Base-by-base conservation (phyloP, 2,113 vertebrate species). In the Notothenia coriiceps region DNA sequence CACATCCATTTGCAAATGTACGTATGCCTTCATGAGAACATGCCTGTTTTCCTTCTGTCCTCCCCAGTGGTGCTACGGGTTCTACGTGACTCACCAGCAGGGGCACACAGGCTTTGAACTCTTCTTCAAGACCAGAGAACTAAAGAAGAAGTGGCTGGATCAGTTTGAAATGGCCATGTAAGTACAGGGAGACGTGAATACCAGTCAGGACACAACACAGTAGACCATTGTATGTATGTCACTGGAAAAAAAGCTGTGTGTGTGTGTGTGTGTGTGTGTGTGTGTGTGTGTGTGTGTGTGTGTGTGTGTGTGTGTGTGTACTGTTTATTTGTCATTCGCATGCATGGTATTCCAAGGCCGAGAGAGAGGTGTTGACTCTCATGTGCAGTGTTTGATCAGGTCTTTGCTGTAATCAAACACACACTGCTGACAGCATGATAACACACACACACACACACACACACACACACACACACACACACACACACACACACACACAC, bases 91-190 rank as follows among this genome's bases (percentile, higher is more conserved):
- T 61, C 97, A 99, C 83, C 95, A 94, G 67, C 97, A 97, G 91
- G 97, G 97, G 15, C 96, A 97, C 88, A 96, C 93, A 0, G 97
- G 97, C 70, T 95, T 97, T 79, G 97, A 99, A 92, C 94, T 99
- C 89, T 98, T 97, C 77, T 98, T 97, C 85, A 99, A 98, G 94
- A 99, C 97, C 77, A 96, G 95, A 88, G 97, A 99, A 82, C 94
- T 99, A 92, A 98, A 98, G 95, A 99, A 99, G 94, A 99, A 98
- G 84, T 98, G 97, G 97, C 95, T 99, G 80, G 97, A 99, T 73
- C 97, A 98, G 86, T 99, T 99, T 91, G 96, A 97, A 90, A 98
- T 98, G 97, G 97, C 97, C 73, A 92, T 98, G 97, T 99, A 82
- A 97, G 97, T 97, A 94, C 44, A 55, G 70, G 1, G 29, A 52